Conservation (phyloP, 2,888 invertebrate species). For the Nephrocerus scutellatus region DNA sequence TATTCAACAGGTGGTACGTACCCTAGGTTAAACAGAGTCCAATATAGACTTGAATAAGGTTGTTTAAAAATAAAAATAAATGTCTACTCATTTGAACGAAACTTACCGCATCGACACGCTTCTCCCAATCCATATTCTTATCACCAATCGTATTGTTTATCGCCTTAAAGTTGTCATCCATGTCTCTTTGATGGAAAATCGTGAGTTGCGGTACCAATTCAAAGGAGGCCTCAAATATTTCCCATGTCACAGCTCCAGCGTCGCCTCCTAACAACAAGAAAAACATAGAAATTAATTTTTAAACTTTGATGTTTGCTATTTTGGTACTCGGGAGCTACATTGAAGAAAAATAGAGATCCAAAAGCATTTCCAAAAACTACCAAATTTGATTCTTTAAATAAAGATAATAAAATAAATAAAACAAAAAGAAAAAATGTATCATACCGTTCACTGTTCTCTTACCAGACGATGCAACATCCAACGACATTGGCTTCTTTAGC, state of each 20-base stretch:
- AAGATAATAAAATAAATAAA: background rate
- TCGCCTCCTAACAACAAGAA: no score
- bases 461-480: constrained; percentile 25
- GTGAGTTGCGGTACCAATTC: constrained; percentile 74
- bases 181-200: constrained; percentile 74
- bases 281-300: constrained; percentile 4
- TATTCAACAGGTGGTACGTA: no score
- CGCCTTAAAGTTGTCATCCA: constrained; percentile 72
- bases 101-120: constrained; percentile 76
- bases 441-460: no score
- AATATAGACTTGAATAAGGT: no score
- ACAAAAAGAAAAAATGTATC: no score
- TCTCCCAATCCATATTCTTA: constrained; percentile 86
- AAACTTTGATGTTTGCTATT: background rate
- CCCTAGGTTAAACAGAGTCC: no score
- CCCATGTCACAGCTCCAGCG: constrained; percentile 86
- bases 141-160: constrained; percentile 72
- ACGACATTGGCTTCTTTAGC: constrained; percentile 36
- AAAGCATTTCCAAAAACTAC: background rate
- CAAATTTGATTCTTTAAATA: background rate
- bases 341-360: background rate
- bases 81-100: no score
- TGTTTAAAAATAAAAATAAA: no score
- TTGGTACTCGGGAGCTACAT: background rate
- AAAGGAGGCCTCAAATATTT: constrained; percentile 79